phyloP scores from a whole-genome alignment of 1,140 invertebrate genomes.

The Cecropterus lyciades region DNA sequence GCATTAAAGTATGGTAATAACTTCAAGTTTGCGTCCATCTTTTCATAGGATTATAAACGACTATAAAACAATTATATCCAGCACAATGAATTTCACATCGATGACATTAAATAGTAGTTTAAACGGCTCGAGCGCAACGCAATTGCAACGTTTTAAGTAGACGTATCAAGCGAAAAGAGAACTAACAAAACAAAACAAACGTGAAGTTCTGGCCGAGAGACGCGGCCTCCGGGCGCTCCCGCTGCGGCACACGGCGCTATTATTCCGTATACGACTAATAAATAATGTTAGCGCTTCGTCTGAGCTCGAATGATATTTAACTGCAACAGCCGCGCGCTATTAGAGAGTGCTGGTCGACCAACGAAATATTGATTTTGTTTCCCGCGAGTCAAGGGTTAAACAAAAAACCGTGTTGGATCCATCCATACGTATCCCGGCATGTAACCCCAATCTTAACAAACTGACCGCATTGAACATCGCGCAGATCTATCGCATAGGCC shows the following conservation, averaged over 20 bases:
- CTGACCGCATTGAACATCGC: not conserved
- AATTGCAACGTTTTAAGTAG: slow-evolving; percentile 49
- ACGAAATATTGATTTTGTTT: not conserved
- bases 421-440: not conserved
- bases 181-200: slow-evolving; percentile 80
- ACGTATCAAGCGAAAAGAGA: slow-evolving; percentile 75
- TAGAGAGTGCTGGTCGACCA: slow-evolving; percentile 6
- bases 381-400: not conserved
- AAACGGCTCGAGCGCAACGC: slow-evolving; percentile 60
- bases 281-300: slow-evolving; percentile 27
- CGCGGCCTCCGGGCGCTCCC: slow-evolving; percentile 35
- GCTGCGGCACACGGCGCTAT: slow-evolving; percentile 6
- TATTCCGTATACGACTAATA: slow-evolving; percentile 20
- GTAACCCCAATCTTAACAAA: not conserved
- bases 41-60: slow-evolving; percentile 62
- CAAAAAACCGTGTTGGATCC: not conserved
- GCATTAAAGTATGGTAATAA: slow-evolving; percentile 71
- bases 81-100: slow-evolving; percentile 56
- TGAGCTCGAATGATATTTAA: slow-evolving; percentile 19
- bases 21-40: slow-evolving; percentile 74
- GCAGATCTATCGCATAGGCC: slow-evolving; percentile 14
- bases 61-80: slow-evolving; percentile 61
- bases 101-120: slow-evolving; percentile 51
- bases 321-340: not conserved
- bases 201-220: slow-evolving; percentile 59